These are phyloP conservation scores for Nebria brevicollis DNA, from an alignment of 2,888 invertebrate genomes.

Conservation along the genomic window DNA sequence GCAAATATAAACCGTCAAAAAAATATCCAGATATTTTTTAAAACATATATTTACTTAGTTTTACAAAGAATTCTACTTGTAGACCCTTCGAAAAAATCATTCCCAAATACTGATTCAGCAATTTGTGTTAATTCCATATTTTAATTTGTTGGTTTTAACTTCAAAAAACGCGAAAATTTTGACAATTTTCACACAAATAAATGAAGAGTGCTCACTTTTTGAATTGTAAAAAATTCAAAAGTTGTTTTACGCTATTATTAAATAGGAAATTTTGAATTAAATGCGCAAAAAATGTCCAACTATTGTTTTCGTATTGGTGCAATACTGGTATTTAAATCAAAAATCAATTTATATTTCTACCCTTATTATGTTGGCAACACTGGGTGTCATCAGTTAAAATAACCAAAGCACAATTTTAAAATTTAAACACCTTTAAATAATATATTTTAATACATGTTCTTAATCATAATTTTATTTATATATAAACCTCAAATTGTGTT, in stretches of 20 bases:
- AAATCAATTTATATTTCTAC: neutral
- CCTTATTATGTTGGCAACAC: neutral
- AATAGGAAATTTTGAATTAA: too few relatives aligned
- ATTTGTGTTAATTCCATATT: slow-evolving; percentile 34
- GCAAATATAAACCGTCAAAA: neutral
- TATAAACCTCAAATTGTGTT: neutral
- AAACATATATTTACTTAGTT: slow-evolving; percentile 29
- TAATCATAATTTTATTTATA: too few relatives aligned
- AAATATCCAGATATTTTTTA: slow-evolving; percentile 4
- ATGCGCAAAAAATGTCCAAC: too few relatives aligned
- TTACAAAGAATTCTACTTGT: slow-evolving; percentile 30
- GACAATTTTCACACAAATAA: neutral
- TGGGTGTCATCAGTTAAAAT: neutral
- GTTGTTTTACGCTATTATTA: too few relatives aligned
- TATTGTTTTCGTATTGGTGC: neutral
- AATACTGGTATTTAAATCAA: neutral
- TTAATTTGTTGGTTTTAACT: slow-evolving; percentile 2
- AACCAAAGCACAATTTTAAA: neutral
- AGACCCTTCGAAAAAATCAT: slow-evolving; percentile 26
- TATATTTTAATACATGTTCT: neutral
- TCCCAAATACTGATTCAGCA: slow-evolving; percentile 25
- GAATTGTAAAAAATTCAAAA: too few relatives aligned
- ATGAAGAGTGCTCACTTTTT: too few relatives aligned
- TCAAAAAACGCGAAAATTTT: slow-evolving; percentile 4
- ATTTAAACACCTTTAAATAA: neutral